Evolutionary conservation across 2,888 invertebrate genomes (phyloP).

Genomic region (Nomada ruficornis): DNA sequence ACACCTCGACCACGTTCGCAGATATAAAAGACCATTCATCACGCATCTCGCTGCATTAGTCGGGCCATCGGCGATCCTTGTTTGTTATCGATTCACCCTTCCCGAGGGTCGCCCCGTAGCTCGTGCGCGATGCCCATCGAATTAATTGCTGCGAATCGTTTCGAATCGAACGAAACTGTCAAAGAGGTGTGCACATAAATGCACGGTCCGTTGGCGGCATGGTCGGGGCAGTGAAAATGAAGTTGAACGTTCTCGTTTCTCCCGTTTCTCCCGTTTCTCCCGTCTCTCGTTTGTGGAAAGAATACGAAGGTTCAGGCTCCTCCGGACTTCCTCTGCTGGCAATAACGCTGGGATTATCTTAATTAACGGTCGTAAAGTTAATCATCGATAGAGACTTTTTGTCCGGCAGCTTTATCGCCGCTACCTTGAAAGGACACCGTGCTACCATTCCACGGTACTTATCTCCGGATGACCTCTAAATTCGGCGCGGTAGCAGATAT

Average conservation of each 20-base stretch:
- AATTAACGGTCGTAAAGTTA: conserved; percentile 47
- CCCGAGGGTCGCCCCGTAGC: conserved; percentile 6
- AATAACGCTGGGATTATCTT: conserved; percentile 45
- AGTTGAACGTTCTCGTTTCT: background rate
- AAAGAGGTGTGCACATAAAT: too few species aligned
- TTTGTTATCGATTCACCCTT: conserved; percentile 70
- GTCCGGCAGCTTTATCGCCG: conserved; percentile 30
- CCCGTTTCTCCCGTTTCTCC: too few species aligned
- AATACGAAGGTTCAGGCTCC: background rate
- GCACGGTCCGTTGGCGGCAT: background rate
- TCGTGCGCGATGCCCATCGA: conserved; percentile 7
- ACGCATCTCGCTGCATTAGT: conserved; percentile 69
- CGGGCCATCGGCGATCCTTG: conserved; percentile 73
- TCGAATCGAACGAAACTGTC: background rate
- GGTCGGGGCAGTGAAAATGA: background rate
- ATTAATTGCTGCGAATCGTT: conserved; percentile 31
- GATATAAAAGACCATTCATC: conserved; percentile 77
- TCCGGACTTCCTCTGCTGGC: conserved; percentile 3
- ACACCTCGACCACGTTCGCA: conserved; percentile 68
- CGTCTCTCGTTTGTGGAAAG: background rate
- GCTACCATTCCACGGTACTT: conserved; percentile 30
- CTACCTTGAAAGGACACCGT: conserved; percentile 24
- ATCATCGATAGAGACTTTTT: conserved; percentile 33
- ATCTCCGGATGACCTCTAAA: conserved; percentile 53
- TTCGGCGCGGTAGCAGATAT: conserved; percentile 56